A percentile compares a stretch with the other conserved stretches of the same genome.
These are phyloP conservation scores for Mechanitis messenoides DNA, from an alignment of 2,888 invertebrate species.

Conservation along the genomic window DNA sequence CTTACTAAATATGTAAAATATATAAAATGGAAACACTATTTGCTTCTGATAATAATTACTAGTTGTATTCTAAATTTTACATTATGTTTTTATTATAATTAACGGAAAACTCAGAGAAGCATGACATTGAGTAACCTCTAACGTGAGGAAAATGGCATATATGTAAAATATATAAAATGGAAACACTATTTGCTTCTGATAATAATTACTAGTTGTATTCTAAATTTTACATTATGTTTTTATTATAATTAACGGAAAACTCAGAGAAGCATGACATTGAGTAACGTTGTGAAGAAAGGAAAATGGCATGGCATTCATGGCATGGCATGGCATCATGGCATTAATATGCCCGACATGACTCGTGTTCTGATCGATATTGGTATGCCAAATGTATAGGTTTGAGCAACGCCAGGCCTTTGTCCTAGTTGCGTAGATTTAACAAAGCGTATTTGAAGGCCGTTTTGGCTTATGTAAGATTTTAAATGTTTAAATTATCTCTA, in stretches of 20 bases:
- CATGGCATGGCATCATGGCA: background rate
- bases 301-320: too few relatives aligned
- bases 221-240: too few relatives aligned
- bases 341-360: background rate
- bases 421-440: constrained; percentile 30
- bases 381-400: constrained; percentile 33
- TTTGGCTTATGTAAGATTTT: constrained; percentile 6
- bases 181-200: too few relatives aligned
- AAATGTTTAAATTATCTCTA: background rate
- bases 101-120: background rate
- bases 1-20: too few relatives aligned
- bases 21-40: too few relatives aligned
- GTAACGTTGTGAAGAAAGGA: constrained; percentile 6
- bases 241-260: too few relatives aligned
- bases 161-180: too few relatives aligned
- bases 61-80: too few relatives aligned
- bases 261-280: background rate
- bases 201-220: too few relatives aligned
- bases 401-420: constrained; percentile 35
- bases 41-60: too few relatives aligned
- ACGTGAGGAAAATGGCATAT: background rate
- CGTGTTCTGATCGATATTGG: constrained; percentile 26
- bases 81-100: too few relatives aligned
- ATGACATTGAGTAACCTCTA: background rate
- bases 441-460: constrained; percentile 13